phyloP scores from a whole-genome alignment of 2,113 vertebrate species.

The Mungos mungo region DNA sequence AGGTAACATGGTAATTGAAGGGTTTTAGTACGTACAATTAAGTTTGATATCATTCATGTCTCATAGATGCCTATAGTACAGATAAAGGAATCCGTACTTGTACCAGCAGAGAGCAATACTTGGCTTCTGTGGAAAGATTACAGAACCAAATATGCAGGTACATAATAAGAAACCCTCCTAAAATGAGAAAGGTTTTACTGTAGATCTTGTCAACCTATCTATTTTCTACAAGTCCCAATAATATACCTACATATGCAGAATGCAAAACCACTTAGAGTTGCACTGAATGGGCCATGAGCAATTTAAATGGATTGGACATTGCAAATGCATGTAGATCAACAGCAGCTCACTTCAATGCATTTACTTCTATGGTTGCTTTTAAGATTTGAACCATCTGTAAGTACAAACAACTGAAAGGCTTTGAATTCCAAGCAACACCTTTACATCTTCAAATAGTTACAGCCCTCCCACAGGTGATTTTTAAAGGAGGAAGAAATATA shows the following conservation, averaged over 20 bases:
- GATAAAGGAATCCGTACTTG: conserved; percentile 15
- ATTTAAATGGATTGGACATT: neutral
- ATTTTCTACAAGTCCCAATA: neutral
- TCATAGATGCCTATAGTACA: conserved; percentile 21
- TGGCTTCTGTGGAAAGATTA: conserved; percentile 15
- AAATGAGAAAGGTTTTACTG: neutral
- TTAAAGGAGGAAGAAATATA: neutral
- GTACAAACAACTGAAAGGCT: conserved; percentile 5
- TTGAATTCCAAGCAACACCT: neutral
- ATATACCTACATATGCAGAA: neutral
- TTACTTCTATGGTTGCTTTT: conserved; percentile 25
- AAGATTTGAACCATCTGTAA: neutral
- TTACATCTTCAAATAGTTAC: neutral
- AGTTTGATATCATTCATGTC: conserved; percentile 37
- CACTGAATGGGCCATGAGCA: conserved; percentile 3
- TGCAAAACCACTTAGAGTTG: neutral
- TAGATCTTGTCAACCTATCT: neutral
- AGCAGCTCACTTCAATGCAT: neutral
- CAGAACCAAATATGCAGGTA: neutral
- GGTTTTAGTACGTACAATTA: conserved; percentile 53
- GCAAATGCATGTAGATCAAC: conserved; percentile 32
- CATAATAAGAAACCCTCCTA: neutral
- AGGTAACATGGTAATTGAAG: conserved; percentile 51
- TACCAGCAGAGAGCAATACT: neutral
- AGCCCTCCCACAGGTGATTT: neutral